Base-by-base conservation (phyloP, 2,888 invertebrate genomes). In the Flexamia atlantica region DNA sequence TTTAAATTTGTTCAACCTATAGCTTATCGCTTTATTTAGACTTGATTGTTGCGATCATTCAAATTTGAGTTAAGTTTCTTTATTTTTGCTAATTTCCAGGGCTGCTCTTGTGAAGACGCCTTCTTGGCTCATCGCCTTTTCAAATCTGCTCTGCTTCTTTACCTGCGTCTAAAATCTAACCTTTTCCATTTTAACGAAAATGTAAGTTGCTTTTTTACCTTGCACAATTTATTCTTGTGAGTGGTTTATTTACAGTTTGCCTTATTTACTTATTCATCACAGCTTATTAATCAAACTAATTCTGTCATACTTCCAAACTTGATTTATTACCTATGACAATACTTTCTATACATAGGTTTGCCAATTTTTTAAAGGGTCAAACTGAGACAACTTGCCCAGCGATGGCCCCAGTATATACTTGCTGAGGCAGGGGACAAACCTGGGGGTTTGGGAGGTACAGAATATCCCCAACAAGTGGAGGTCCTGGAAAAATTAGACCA, bases 131-230 rank as follows among this genome's bases (percentile, higher is more conserved):
- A 25, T 50, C 74, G n/a, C n/a, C 42, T 42, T 74, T 74, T 74
- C 32, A 28, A 36, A 74, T 17, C 42, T 74, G 7, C 79, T 79
- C 79, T 79, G 79, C 74, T 79, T 79, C 79, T 57, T 12, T 79
- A 5, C 12, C 79, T 79, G 46, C 46, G 50, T 64, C 50, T 76
- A 42, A 40, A 23, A 20, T 57, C 36, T 79, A 79, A 79, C 79
- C 9, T 57, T 79, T 79, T 57, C 28, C 50, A 76, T 76, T 57
- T 79, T 79, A 79, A 79, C 79, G 79, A 79, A 32, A 53, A 79
- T 79, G 79, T 79, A 79, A 79, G 79, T 79, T 79, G 79, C 57
- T 79, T 57, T 30, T 64, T 17, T 64, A 12, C 53, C 53, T 53
- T 53, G 53, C 53, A 20, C 14, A 53, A 20, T 14, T 12, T 46